phyloP scores from a whole-genome alignment of 2,888 invertebrate species.

The Mesorhabditis belari region DNA sequence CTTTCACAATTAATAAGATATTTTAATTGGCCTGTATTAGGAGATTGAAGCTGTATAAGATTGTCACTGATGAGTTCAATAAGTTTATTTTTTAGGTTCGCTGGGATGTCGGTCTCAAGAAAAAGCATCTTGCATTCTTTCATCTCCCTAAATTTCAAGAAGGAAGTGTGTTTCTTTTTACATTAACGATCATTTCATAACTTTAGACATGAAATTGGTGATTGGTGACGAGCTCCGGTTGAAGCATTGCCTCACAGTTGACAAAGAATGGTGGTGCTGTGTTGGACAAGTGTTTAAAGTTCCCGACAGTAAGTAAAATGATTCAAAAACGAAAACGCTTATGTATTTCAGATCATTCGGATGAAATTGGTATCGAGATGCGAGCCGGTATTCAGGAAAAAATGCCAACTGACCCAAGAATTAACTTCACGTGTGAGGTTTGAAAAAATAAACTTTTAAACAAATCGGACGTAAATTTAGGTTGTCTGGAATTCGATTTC shows the following conservation, averaged over 20 bases:
- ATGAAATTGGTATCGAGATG: constrained; percentile 93
- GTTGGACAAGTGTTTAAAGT: constrained; percentile 87
- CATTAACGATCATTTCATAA: background rate
- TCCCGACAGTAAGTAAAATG: constrained; percentile 59
- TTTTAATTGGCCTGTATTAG: too few species aligned
- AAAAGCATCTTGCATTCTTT: constrained; percentile 94
- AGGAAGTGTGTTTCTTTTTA: constrained; percentile 54
- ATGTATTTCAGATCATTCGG: constrained; percentile 70
- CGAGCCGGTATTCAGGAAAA: constrained; percentile 73
- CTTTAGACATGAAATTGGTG: constrained; percentile 88
- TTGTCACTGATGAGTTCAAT: too few species aligned
- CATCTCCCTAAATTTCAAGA: constrained; percentile 93
- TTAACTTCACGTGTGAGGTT: constrained; percentile 90
- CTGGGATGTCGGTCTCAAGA: too few species aligned
- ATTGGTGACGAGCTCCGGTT: constrained; percentile 93
- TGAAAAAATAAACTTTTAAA: background rate
- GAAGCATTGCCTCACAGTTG: constrained; percentile 61
- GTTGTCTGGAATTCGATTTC: constrained; percentile 48
- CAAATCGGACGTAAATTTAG: constrained; percentile 3
- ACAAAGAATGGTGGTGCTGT: constrained; percentile 71
- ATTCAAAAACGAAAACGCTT: too few species aligned
- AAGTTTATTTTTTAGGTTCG: too few species aligned
- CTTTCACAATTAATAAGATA: constrained; percentile 75
- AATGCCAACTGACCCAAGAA: constrained; percentile 87
- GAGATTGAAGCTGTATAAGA: too few species aligned